Conservation (phyloP, 2,888 invertebrate species). For the Microchrysa polita region DNA sequence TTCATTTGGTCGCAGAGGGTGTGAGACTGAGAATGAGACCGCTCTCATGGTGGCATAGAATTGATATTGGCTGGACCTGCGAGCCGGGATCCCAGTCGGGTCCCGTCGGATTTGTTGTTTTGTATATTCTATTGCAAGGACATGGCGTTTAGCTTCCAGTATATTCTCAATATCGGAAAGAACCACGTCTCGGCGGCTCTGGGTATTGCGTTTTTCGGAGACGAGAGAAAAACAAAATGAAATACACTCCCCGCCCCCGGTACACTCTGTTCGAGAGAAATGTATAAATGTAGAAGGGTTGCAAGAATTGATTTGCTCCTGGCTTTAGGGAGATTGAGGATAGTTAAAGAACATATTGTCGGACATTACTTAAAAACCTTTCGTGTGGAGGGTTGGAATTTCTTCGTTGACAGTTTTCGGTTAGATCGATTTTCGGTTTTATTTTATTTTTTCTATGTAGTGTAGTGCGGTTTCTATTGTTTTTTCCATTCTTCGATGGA, state of each 20-base stretch:
- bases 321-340: slow-evolving; percentile 19
- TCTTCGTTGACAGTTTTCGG: slow-evolving; percentile 36
- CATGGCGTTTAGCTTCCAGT: slow-evolving; percentile 4
- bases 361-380: slow-evolving; percentile 33
- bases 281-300: slow-evolving; percentile 44
- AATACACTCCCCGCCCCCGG: too few relatives aligned
- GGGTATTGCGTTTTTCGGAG: slow-evolving; percentile 32
- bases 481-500: too few relatives aligned
- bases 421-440: slow-evolving; percentile 28
- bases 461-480: too few relatives aligned
- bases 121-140: slow-evolving; percentile 10
- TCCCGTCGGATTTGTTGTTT: not conserved
- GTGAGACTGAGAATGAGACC: not conserved
- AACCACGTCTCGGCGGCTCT: slow-evolving; percentile 24
- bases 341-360: slow-evolving; percentile 26
- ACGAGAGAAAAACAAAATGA: slow-evolving; percentile 38
- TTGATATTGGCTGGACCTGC: not conserved
- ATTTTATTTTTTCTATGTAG: too few relatives aligned
- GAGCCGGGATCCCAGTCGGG: not conserved
- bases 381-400: slow-evolving; percentile 22
- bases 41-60: not conserved
- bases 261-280: slow-evolving; percentile 28
- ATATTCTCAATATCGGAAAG: not conserved
- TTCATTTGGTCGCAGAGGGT: slow-evolving; percentile 3
- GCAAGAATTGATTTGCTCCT: slow-evolving; percentile 40